Percentiles rank a stretch among this genome's conserved stretches.
Evolutionary conservation across 2,888 invertebrate genomes (phyloP).

Genomic region (Anarsia innoxiella): DNA sequence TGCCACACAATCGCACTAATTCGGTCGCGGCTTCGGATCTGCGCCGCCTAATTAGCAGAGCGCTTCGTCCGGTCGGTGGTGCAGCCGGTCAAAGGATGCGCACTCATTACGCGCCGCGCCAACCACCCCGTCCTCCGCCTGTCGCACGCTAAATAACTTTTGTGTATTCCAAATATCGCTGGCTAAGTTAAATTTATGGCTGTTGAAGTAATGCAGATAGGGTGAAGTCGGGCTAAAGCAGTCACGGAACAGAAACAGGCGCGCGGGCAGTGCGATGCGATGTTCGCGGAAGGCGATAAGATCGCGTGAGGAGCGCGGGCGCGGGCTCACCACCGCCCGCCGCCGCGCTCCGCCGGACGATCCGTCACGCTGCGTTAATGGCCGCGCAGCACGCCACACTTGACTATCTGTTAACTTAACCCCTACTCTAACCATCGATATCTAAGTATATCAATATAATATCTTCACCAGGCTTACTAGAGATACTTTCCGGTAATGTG

Average conservation of each 20-base stretch:
- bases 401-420: conserved; percentile 58
- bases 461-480: too few relatives aligned
- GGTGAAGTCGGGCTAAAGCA: conserved; percentile 45
- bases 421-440: conserved; percentile 17
- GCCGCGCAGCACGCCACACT: conserved; percentile 64
- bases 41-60: conserved; percentile 66
- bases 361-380: conserved; percentile 74
- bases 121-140: conserved; percentile 41
- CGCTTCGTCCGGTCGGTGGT: conserved; percentile 45
- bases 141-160: conserved; percentile 44
- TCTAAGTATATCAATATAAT: too few relatives aligned
- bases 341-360: conserved; percentile 45
- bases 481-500: too few relatives aligned
- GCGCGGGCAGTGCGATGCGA: conserved; percentile 62
- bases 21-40: conserved; percentile 63
- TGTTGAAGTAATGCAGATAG: conserved; percentile 43
- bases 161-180: conserved; percentile 30
- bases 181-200: conserved; percentile 46
- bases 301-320: conserved; percentile 58
- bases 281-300: conserved; percentile 71
- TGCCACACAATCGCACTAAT: conserved; percentile 57
- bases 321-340: conserved; percentile 8
- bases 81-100: conserved; percentile 68
- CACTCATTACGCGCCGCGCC: conserved; percentile 62
- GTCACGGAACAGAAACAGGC: conserved; percentile 61